A percentile compares a stretch with the other conserved stretches of the same genome.
Evolutionary conservation across 2,797 vertebrate species (phyloP).

Genomic region (Acanthurus lineatus): DNA sequence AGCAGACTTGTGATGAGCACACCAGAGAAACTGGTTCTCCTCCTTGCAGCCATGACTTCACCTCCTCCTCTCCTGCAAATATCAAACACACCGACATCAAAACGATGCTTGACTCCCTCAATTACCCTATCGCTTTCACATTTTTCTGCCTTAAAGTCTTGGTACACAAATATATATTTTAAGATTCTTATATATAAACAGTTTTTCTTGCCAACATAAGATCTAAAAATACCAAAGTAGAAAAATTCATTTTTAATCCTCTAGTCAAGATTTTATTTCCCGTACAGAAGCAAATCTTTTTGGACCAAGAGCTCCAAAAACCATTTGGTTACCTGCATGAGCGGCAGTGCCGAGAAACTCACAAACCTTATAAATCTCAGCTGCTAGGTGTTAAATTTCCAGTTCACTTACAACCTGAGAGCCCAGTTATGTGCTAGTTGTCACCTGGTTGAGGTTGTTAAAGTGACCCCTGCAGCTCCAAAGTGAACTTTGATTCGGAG

Average conservation of each 20-base stretch:
- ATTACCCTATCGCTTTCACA: background rate
- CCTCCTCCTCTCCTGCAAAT: slow-evolving; percentile 52
- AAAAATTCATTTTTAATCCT: background rate
- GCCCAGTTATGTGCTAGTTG: background rate
- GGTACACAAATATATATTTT: background rate
- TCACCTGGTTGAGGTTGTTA: slow-evolving; percentile 7
- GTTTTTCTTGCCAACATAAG: background rate
- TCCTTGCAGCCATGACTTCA: slow-evolving; percentile 70
- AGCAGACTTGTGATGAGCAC: slow-evolving; percentile 61
- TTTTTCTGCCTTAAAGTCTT: background rate
- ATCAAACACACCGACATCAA: slow-evolving; percentile 4
- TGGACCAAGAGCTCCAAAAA: background rate
- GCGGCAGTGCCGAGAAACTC: too few species aligned
- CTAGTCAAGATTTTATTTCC: background rate
- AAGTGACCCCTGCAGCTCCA: slow-evolving; percentile 23
- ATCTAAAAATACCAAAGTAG: background rate
- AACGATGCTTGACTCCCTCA: background rate
- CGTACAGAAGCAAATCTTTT: background rate
- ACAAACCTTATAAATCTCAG: background rate
- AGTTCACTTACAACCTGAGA: background rate
- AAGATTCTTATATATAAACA: background rate
- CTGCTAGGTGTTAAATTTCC: background rate
- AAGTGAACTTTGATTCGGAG: slow-evolving; percentile 27
- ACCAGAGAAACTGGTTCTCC: slow-evolving; percentile 55
- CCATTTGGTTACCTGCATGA: background rate